Percentiles rank a stretch among this genome's conserved stretches.
These are phyloP conservation scores for Diceros bicornis DNA, from an alignment of 2,797 vertebrate species.

Conservation along the genomic window DNA sequence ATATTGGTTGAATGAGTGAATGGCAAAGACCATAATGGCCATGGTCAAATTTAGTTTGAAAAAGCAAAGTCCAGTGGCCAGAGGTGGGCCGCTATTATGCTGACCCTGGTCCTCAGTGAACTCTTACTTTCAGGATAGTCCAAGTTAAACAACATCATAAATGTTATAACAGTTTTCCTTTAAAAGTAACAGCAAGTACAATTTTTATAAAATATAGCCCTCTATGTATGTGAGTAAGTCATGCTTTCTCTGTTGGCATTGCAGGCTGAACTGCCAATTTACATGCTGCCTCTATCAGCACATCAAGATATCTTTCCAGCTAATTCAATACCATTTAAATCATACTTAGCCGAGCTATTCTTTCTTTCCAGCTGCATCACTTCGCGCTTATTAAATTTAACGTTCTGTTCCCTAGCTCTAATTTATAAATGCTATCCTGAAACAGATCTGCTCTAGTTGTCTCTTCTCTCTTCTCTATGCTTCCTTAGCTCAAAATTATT, in stretches of 20 bases:
- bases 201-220: not conserved
- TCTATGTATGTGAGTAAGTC: not conserved
- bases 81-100: not conserved
- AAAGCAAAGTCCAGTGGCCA: not conserved
- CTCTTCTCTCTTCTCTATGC: not conserved
- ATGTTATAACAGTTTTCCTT: not conserved
- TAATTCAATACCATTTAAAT: constrained; percentile 71
- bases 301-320: constrained; percentile 45
- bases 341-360: constrained; percentile 27
- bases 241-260: not conserved
- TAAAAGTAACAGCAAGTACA: not conserved
- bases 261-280: not conserved
- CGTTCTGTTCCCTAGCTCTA: constrained; percentile 57
- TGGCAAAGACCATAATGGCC: not conserved
- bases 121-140: not conserved
- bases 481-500: constrained; percentile 12
- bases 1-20: not conserved
- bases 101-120: not conserved
- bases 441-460: not conserved
- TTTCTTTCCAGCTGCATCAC: constrained; percentile 45
- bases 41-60: not conserved
- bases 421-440: constrained; percentile 50
- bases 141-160: not conserved
- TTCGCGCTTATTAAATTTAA: constrained; percentile 76
- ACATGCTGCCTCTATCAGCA: not conserved